phyloP scores from a whole-genome alignment of 2,888 invertebrate species.

The Holacanthella duospinosa region DNA sequence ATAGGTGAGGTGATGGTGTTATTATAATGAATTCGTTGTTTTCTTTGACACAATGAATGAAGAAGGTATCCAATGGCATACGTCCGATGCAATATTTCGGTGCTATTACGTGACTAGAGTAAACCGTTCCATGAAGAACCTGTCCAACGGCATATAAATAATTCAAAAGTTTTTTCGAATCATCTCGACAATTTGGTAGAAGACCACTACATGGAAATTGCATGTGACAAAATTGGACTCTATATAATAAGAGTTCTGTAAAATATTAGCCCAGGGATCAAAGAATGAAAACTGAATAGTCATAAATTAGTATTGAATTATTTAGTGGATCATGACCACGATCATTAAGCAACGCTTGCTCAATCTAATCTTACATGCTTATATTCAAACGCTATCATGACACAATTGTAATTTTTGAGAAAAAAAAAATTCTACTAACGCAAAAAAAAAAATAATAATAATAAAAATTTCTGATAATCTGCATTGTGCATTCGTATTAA shows the following conservation, averaged over 20 bases:
- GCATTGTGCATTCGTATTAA: too few relatives aligned
- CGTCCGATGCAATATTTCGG: too few relatives aligned
- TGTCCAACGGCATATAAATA: not conserved
- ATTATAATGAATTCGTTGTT: too few relatives aligned
- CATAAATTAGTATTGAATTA: not conserved
- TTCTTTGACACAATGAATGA: too few relatives aligned
- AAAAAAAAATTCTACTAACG: too few relatives aligned
- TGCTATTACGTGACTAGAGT: not conserved
- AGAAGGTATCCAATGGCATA: too few relatives aligned
- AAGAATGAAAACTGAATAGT: not conserved
- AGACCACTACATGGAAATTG: not conserved
- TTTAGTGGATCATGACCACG: not conserved
- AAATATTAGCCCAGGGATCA: not conserved
- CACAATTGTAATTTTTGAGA: too few relatives aligned
- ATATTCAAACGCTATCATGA: too few relatives aligned
- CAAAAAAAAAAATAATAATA: too few relatives aligned
- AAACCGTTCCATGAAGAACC: not conserved
- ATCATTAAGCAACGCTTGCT: not conserved
- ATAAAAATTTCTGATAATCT: too few relatives aligned
- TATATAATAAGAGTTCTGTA: not conserved
- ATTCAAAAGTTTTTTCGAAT: not conserved
- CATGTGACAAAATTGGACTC: not conserved
- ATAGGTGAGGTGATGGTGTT: too few relatives aligned
- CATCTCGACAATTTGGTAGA: conserved; percentile 4
- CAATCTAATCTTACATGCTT: too few relatives aligned